Evolutionary conservation across 1,140 invertebrate species (phyloP), one percentile per base, ranked within the genome.

Genomic region (Philotrypesis tridentata): DNA sequence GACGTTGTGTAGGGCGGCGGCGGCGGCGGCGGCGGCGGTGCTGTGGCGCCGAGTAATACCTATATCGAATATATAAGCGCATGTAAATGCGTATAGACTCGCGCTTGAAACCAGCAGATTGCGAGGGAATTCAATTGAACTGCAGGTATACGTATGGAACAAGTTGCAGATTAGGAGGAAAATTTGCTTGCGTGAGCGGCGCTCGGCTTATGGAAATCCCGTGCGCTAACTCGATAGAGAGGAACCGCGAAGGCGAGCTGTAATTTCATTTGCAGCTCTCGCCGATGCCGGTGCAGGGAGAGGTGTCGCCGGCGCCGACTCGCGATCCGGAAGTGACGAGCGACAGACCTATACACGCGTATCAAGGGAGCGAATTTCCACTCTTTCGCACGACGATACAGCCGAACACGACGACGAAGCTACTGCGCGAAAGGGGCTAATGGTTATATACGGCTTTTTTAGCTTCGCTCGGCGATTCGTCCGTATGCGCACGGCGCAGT

Each of bases 91-190:
- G 37, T 31, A 23, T 68, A 29, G 33, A n/a, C n/a, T n/a, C n/a
- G 33, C 7, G 31, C 74, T 40, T 74, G 3, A 17, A 68, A 37
- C 77, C 12, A 65, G 65, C 40, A 67, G 60, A 79, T 83, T 83
- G 27, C 23, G 23, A 33, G 14, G 65, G 25, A 71, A 83, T 79
- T 63, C 71, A 74, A 83, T 79, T 61, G 63, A 79, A 74, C 25
- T 43, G 1, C 63, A 74, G 8, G 65, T 75, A 63, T 25, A 74
- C 4, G 65, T 75, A 63, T 25, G 74, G 31, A 83, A 79, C 71
- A 83, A 74, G 82, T 83, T 74, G 27, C 72, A 63, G 43, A 83
- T 79, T 83, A 60, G 70, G 72, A 79, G 40, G 77, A 83, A 79
- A 79, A 79, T 71, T 76, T 72, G 70, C n/a, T 80, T 70, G 78